Percentiles rank a stretch among this genome's conserved stretches.
These are phyloP conservation scores for Lucinisca nassula DNA, from an alignment of 2,888 invertebrate genomes.

Conservation along the genomic window DNA sequence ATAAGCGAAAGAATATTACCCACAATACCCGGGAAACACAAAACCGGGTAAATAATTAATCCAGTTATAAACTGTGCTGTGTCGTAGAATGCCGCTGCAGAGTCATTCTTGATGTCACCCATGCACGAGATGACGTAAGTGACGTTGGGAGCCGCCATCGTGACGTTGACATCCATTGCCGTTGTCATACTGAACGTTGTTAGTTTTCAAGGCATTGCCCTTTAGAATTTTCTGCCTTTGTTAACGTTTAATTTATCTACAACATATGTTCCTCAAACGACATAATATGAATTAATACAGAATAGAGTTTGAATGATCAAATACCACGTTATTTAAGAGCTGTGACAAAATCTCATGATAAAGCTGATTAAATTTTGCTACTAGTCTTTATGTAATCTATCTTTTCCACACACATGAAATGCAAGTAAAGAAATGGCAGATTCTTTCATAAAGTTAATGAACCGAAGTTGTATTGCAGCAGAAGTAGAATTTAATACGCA, in stretches of 20 bases:
- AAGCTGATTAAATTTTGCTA: not conserved
- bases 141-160: constrained; percentile 1
- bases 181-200: not conserved
- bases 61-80: constrained; percentile 80
- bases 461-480: not conserved
- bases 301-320: not conserved
- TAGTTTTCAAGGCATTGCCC: not conserved
- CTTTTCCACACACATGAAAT: not conserved
- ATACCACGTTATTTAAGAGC: not conserved
- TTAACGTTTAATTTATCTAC: not conserved
- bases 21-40: constrained; percentile 81
- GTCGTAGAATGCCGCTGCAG: constrained; percentile 76
- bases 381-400: not conserved
- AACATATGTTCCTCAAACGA: not conserved
- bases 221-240: not conserved
- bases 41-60: constrained; percentile 81
- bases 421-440: not conserved
- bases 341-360: not conserved
- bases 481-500: not conserved
- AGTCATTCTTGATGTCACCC: constrained; percentile 26
- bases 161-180: constrained; percentile 31
- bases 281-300: not conserved
- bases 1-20: constrained; percentile 83
- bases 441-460: not conserved
- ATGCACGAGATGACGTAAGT: constrained; percentile 31